Evolutionary conservation across 2,797 vertebrate species (phyloP).

Genomic region (Periophthalmus magnuspinnatus): DNA sequence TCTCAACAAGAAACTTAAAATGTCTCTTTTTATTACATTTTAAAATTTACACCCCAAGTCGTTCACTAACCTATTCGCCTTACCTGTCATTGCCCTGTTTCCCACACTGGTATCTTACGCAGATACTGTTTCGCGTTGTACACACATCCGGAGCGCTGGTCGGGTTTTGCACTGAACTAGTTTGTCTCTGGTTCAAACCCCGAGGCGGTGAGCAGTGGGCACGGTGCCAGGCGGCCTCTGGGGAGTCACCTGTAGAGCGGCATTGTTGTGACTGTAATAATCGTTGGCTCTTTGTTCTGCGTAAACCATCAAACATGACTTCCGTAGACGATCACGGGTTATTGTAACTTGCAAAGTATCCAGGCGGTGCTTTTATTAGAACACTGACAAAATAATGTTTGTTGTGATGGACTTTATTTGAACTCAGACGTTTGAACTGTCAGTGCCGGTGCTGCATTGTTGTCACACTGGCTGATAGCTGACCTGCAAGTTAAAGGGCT

Average conservation of each 20-base stretch:
- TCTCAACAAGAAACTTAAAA: background rate
- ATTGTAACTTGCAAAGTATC: background rate
- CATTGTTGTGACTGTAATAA: constrained; percentile 10
- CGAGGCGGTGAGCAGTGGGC: background rate
- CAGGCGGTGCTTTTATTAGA: background rate
- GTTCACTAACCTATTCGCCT: background rate
- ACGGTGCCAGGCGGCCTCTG: background rate
- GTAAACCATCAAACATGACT: constrained; percentile 7
- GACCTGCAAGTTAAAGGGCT: too few relatives aligned
- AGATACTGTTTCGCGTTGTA: background rate
- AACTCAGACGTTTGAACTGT: background rate
- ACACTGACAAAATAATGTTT: background rate
- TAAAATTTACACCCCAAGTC: background rate
- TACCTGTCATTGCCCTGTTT: background rate
- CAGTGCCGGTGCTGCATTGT: background rate
- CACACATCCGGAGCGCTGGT: constrained; percentile 5
- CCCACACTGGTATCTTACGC: constrained; percentile 2
- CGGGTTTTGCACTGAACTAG: background rate
- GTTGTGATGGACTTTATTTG: background rate
- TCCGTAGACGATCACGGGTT: background rate
- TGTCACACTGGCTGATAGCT: background rate
- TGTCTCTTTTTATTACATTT: background rate
- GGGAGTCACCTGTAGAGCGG: constrained; percentile 2
- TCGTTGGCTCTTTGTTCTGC: background rate
- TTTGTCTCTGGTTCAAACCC: constrained; percentile 1